Conservation (phyloP, 2,797 vertebrate species). For the Sebastes minor region DNA sequence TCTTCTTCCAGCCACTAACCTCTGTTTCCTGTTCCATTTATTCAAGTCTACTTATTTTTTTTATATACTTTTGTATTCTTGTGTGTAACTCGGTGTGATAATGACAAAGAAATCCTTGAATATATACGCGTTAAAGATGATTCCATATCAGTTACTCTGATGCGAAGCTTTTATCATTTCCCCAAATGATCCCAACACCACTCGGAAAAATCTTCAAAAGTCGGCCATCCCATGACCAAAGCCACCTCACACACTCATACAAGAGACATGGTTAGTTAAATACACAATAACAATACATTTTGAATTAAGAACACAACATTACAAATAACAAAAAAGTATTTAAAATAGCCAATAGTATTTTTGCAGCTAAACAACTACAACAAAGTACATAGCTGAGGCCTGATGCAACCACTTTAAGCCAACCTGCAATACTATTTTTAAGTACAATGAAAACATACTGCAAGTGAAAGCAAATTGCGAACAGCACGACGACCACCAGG, state of each 20-base stretch:
- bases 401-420: conserved; percentile 29
- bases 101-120: neutral
- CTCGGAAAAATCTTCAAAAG: conserved; percentile 29
- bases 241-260: conserved; percentile 78
- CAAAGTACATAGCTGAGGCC: neutral
- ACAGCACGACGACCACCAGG: conserved; percentile 20
- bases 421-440: conserved; percentile 7
- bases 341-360: neutral
- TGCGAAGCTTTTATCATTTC: conserved; percentile 9
- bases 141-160: conserved; percentile 64
- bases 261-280: conserved; percentile 74
- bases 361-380: conserved; percentile 1
- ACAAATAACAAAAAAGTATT: neutral
- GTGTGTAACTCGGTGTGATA: too few species aligned
- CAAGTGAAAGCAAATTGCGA: conserved; percentile 1
- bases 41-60: neutral
- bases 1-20: neutral
- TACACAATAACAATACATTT: conserved; percentile 56
- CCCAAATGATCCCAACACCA: conserved; percentile 44
- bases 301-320: conserved; percentile 22
- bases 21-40: neutral
- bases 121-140: neutral
- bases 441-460: neutral
- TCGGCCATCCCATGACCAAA: conserved; percentile 66
- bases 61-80: neutral